These are phyloP conservation scores for Dromaius novaehollandiae DNA, from an alignment of 2,113 vertebrate species.

Conservation along the genomic window DNA sequence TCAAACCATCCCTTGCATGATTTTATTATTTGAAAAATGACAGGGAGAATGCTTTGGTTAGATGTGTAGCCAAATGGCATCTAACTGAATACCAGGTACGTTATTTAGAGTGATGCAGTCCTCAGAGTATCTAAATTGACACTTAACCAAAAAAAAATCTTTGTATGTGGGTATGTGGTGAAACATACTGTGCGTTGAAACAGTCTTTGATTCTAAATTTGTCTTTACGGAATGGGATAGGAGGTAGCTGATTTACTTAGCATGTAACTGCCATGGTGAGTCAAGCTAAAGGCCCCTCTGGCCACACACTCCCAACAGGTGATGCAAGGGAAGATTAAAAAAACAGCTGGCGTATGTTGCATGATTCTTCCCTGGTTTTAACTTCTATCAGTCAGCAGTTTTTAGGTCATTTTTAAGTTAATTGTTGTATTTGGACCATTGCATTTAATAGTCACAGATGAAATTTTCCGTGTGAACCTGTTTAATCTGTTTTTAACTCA, in stretches of 20 bases:
- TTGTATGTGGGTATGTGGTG: neutral
- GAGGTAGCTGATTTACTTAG: neutral
- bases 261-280: accelerated
- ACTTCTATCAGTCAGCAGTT: neutral
- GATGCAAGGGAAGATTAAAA: neutral
- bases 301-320: neutral
- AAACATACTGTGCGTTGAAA: neutral
- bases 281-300: neutral
- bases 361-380: neutral
- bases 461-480: neutral
- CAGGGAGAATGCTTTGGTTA: neutral
- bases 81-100: accelerated
- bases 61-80: neutral
- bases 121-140: neutral
- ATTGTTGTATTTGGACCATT: neutral
- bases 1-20: neutral
- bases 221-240: neutral
- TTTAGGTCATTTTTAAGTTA: neutral
- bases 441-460: neutral
- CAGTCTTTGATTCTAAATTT: neutral
- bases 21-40: neutral
- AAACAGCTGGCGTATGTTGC: neutral
- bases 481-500: neutral
- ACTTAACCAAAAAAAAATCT: neutral
- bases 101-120: neutral